Conservation (phyloP, 2,797 vertebrate species). For the Gallinago nigripennis region DNA sequence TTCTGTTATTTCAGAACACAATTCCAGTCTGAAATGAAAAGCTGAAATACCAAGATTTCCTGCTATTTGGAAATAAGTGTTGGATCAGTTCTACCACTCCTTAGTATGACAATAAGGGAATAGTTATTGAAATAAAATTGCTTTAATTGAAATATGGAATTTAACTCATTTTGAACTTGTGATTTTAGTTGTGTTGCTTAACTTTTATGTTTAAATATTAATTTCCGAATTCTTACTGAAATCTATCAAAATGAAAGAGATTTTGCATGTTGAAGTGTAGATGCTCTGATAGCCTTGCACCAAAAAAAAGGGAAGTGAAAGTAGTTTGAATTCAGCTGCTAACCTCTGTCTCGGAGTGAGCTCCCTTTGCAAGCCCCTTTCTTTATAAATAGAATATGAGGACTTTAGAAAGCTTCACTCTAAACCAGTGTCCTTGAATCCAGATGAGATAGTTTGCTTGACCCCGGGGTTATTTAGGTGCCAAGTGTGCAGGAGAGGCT, state of each 20-base stretch:
- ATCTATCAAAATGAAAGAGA: not conserved
- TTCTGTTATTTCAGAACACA: not conserved
- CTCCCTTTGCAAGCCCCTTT: not conserved
- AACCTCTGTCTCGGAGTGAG: not conserved
- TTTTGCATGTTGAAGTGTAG: not conserved
- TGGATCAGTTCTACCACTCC: not conserved
- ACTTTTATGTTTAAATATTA: not conserved
- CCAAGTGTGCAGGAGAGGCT: not conserved
- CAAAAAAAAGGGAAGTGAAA: not conserved
- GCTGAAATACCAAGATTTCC: not conserved
- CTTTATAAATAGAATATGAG: not conserved
- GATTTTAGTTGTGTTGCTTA: not conserved
- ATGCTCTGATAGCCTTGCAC: not conserved
- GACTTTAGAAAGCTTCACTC: not conserved
- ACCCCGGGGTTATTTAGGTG: not conserved
- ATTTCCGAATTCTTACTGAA: not conserved
- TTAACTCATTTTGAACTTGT: not conserved
- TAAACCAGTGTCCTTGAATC: not conserved
- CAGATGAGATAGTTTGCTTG: not conserved
- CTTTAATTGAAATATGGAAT: not conserved
- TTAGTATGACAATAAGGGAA: not conserved
- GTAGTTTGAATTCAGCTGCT: not conserved
- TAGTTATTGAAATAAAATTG: not conserved
- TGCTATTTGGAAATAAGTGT: not conserved
- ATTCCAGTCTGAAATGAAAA: not conserved